Percentiles rank a stretch among this genome's conserved stretches.
Conservation (phyloP, 2,888 invertebrate species). For the Melinaea marsaeus region DNA sequence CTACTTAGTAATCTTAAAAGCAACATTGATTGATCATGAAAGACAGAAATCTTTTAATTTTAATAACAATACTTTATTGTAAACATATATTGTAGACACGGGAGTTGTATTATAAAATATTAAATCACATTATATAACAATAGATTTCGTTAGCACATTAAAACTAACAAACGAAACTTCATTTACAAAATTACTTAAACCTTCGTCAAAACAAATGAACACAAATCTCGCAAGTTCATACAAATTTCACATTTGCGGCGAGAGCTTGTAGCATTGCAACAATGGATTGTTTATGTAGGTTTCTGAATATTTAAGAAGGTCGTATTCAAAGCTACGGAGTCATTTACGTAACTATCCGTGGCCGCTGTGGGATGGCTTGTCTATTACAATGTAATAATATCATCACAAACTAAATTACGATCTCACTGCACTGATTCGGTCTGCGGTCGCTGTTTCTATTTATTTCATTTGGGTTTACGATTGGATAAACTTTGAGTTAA, state of each 20-base stretch:
- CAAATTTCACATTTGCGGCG: background rate
- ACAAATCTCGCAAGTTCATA: background rate
- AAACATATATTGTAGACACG: too few species aligned
- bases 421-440: constrained; percentile 20
- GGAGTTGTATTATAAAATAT: too few species aligned
- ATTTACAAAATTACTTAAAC: background rate
- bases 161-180: background rate
- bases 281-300: constrained; percentile 21
- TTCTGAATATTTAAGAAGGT: constrained; percentile 27
- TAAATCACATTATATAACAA: too few species aligned
- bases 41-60: too few species aligned
- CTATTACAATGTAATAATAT: constrained; percentile 53
- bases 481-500: background rate
- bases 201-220: constrained; percentile 4
- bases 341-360: constrained; percentile 59
- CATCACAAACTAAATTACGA: constrained; percentile 54
- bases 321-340: constrained; percentile 39
- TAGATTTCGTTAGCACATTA: too few species aligned
- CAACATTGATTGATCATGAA: too few species aligned
- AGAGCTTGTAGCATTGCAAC: constrained; percentile 9
- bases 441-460: background rate
- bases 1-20: too few species aligned
- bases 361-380: constrained; percentile 44
- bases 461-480: background rate
- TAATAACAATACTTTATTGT: too few species aligned